Base-by-base conservation (phyloP, 2,113 vertebrate genomes). In the Bos javanicus region DNA sequence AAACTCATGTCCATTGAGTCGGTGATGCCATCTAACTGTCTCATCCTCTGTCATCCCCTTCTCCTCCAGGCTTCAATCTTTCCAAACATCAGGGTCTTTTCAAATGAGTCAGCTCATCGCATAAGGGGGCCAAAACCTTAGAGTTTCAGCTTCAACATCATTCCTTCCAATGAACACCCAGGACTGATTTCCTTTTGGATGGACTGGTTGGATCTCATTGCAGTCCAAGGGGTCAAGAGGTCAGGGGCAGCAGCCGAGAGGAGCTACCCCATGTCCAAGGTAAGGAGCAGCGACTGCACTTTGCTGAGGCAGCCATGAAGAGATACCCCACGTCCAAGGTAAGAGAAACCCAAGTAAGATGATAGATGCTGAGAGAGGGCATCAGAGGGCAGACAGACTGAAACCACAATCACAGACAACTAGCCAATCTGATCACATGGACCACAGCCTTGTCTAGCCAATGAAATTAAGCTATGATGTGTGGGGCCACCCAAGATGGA, bases 211-310 rank as follows among this genome's bases (percentile, higher is more conserved):
- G 28, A 60, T 6, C 59, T 30, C 5, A 6, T 14, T 60, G 26
- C 26, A 60, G 26, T 30, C 12, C 26, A 30, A 30, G 59, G 26
- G 26, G 14, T 60, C 26, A 60, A 60, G 59, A 60, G 26, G 26
- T 60, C 12, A 28, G 59, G 59, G 26, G 2, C 59, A 60, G 59
- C 6, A 5, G 26, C 4, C 0, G 0, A 60, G 26, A 60, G 59
- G 59, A 60, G 5, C 59, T 60, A 60, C 12, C 12, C 26, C 26
- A 60, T 5, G 2, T 28, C 52, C 11, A 28, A 60, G 59, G 26
- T 60, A 60, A 28, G 12, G 59, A 28, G 26, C 12, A 60, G 59
- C 5, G 13, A 12, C 59, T 28, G 59, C 12, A 14, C 26, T 60
- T 60, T 28, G 30, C 30, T 64, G 62, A 33, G 15, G 3, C 4